phyloP scores from a whole-genome alignment of 2,113 vertebrate species.

The Castor canadensis region DNA sequence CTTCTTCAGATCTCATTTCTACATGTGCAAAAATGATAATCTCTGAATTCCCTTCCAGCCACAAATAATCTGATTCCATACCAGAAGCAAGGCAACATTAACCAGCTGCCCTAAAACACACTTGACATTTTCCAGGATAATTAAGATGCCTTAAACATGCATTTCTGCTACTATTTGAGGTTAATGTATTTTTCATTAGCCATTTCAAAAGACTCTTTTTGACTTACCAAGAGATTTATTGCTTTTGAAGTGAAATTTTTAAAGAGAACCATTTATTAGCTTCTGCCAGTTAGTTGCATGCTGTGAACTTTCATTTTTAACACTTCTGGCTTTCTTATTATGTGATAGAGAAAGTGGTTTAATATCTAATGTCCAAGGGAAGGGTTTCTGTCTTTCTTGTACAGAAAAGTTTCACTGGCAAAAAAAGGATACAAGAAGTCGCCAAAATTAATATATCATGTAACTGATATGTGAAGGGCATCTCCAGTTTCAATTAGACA shows the following conservation, averaged over 20 bases:
- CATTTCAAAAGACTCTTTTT: constrained; percentile 3
- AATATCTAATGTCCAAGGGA: background rate
- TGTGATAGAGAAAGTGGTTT: constrained; percentile 10
- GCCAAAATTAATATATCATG: constrained; percentile 61
- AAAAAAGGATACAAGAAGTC: constrained; percentile 30
- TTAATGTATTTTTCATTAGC: constrained; percentile 12
- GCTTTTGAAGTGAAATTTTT: constrained; percentile 9
- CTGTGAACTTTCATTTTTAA: background rate
- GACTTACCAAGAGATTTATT: constrained; percentile 22
- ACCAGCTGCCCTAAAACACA: background rate
- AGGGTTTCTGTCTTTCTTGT: background rate
- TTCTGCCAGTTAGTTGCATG: background rate
- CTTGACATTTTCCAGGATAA: constrained; percentile 11
- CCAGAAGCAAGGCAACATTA: background rate
- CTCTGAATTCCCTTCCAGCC: background rate
- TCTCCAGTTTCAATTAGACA: constrained; percentile 43
- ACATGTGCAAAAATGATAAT: background rate
- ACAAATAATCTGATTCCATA: background rate
- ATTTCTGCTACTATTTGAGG: constrained; percentile 39
- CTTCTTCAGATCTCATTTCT: background rate
- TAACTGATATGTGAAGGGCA: constrained; percentile 37
- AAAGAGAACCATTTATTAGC: constrained; percentile 19
- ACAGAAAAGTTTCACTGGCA: constrained; percentile 49
- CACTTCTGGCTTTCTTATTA: constrained; percentile 10
- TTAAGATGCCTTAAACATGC: constrained; percentile 10